Evolutionary conservation across 2,113 vertebrate genomes (phyloP).

Genomic region (Paraplagusia blochii): DNA sequence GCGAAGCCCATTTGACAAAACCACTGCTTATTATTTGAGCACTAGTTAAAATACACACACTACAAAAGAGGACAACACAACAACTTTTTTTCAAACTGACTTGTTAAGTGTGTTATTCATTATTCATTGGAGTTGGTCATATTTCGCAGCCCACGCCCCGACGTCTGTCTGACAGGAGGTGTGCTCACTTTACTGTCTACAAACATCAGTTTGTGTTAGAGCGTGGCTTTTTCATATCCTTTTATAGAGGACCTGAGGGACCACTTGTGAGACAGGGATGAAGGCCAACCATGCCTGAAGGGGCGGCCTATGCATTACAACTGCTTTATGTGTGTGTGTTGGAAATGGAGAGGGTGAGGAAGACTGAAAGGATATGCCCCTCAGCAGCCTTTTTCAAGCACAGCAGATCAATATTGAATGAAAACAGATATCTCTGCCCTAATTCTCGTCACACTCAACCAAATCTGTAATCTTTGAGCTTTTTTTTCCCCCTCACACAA

Average conservation of each 20-base stretch:
- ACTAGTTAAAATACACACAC: no score
- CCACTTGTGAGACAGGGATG: constrained; percentile 31
- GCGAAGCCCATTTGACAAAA: no score
- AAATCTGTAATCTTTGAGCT: constrained; percentile 32
- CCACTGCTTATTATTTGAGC: no score
- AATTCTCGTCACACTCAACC: constrained; percentile 17
- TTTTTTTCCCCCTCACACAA: constrained; percentile 7
- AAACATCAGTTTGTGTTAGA: constrained; percentile 37
- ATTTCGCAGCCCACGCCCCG: constrained; percentile 15
- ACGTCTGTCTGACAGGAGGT: constrained; percentile 1
- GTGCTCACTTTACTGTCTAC: constrained; percentile 19
- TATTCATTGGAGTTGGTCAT: not conserved
- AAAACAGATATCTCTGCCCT: constrained; percentile 34
- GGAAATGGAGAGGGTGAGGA: not conserved
- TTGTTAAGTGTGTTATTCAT: not conserved
- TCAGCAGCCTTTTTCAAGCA: constrained; percentile 42
- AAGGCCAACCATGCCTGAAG: constrained; percentile 12
- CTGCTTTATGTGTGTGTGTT: not conserved
- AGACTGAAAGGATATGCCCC: constrained; percentile 17
- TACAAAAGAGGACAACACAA: not conserved
- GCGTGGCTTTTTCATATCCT: constrained; percentile 38
- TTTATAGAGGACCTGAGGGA: constrained; percentile 42
- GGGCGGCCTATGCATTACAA: not conserved
- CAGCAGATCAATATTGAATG: constrained; percentile 63
- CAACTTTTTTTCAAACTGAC: not conserved